Evolutionary conservation across 2,113 vertebrate genomes (phyloP).

Genomic region (Campylomormyrus numenius): DNA sequence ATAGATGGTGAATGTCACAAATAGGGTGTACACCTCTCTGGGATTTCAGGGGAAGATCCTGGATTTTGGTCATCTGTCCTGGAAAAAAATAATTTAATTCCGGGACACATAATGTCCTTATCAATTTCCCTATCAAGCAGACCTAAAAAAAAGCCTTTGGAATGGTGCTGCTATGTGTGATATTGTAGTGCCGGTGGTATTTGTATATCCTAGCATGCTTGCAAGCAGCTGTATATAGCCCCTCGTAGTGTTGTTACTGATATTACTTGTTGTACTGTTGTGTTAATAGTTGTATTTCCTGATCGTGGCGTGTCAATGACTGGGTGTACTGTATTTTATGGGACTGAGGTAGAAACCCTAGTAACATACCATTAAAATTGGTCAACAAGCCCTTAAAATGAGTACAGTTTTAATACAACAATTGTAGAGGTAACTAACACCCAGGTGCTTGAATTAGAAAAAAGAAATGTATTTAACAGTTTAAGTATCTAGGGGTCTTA

Average conservation of each 20-base stretch:
- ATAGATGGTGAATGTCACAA: no score
- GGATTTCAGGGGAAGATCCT: neutral
- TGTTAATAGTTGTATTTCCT: no score
- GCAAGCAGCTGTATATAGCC: no score
- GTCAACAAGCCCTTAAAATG: neutral
- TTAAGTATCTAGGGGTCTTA: no score
- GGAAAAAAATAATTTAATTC: no score
- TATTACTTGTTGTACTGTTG: no score
- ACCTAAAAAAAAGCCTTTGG: neutral
- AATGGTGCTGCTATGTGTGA: neutral
- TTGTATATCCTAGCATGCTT: no score
- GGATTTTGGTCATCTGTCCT: neutral
- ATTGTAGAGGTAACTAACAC: neutral
- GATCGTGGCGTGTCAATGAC: neutral
- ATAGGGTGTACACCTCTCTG: neutral
- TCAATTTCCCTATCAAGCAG: neutral
- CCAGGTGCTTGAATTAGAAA: neutral
- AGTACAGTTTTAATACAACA: neutral
- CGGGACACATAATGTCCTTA: neutral
- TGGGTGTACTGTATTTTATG: neutral
- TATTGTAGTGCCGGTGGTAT: neutral
- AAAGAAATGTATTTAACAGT: neutral
- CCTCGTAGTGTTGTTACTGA: no score
- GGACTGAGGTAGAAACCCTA: neutral
- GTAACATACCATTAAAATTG: neutral